phyloP scores from a whole-genome alignment of 2,113 vertebrate species.

The Stegostoma tigrinum region DNA sequence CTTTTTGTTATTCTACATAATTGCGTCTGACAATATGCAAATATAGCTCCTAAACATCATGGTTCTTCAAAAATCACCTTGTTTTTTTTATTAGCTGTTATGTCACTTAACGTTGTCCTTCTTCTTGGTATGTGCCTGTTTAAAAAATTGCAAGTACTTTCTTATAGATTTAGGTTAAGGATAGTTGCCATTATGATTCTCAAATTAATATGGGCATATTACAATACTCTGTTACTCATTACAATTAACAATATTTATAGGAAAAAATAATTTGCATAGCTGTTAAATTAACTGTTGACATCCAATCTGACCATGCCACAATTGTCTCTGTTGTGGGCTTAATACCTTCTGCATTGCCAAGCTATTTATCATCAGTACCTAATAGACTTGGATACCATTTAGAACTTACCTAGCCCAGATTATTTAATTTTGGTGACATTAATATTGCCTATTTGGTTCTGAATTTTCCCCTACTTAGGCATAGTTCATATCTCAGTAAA shows the following conservation, averaged over 20 bases:
- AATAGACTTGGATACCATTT: too few relatives aligned
- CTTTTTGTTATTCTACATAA: background rate
- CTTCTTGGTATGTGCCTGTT: background rate
- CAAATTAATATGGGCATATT: background rate
- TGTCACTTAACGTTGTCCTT: background rate
- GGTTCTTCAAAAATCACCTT: background rate
- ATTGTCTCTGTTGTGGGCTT: too few relatives aligned
- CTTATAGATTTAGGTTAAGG: background rate
- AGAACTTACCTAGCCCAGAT: too few relatives aligned
- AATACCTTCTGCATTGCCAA: too few relatives aligned
- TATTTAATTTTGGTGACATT: too few relatives aligned
- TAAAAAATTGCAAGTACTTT: background rate
- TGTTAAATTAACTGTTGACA: too few relatives aligned
- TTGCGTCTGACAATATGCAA: background rate
- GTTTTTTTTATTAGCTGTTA: background rate
- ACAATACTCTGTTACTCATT: background rate
- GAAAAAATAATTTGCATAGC: background rate
- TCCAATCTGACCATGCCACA: too few relatives aligned
- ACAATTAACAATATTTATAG: background rate
- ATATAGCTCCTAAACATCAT: background rate
- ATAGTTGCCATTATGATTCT: background rate
- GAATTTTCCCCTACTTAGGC: constrained; percentile 80
- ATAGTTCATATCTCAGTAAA: constrained; percentile 85
- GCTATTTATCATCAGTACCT: too few relatives aligned
- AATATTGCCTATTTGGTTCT: constrained; percentile 64